Conservation (phyloP, 1,140 invertebrate species). For the Ptiloglossa arizonensis region DNA sequence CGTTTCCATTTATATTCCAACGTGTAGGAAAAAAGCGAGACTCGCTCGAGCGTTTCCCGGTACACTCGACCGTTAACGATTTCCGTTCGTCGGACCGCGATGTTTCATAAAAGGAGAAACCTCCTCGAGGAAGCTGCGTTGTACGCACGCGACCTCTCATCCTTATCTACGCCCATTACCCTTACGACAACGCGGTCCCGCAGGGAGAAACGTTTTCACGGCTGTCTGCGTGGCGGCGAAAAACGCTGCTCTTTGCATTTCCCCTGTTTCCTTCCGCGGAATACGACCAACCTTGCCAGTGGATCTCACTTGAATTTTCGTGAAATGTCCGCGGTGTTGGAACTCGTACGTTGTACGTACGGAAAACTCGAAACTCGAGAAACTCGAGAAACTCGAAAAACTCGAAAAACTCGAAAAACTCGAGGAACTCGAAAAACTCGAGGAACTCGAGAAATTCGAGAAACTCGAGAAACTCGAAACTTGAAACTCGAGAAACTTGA, state of each 20-base stretch:
- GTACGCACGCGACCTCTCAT: conserved; percentile 23
- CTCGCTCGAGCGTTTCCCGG: neutral
- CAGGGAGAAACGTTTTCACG: conserved; percentile 41
- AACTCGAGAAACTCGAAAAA: too few species aligned
- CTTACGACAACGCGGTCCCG: conserved; percentile 5
- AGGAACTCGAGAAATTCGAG: too few species aligned
- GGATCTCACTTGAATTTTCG: conserved; percentile 4
- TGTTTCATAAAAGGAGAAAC: neutral
- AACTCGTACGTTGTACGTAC: too few species aligned
- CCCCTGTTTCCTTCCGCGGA: neutral
- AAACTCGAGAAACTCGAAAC: too few species aligned
- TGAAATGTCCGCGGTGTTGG: neutral
- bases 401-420: too few species aligned
- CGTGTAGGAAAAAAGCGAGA: neutral
- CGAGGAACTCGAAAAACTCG: too few species aligned
- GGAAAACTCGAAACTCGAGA: too few species aligned
- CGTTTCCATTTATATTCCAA: neutral
- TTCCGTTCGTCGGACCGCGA: neutral
- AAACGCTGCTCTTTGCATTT: conserved; percentile 41
- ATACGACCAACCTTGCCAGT: conserved; percentile 2
- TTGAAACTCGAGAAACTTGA: too few species aligned
- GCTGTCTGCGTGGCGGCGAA: conserved; percentile 34
- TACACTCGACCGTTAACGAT: neutral
- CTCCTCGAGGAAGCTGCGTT: neutral
- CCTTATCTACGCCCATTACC: conserved; percentile 36